phyloP scores from a whole-genome alignment of 2,113 vertebrate genomes.

The Strix aluco region DNA sequence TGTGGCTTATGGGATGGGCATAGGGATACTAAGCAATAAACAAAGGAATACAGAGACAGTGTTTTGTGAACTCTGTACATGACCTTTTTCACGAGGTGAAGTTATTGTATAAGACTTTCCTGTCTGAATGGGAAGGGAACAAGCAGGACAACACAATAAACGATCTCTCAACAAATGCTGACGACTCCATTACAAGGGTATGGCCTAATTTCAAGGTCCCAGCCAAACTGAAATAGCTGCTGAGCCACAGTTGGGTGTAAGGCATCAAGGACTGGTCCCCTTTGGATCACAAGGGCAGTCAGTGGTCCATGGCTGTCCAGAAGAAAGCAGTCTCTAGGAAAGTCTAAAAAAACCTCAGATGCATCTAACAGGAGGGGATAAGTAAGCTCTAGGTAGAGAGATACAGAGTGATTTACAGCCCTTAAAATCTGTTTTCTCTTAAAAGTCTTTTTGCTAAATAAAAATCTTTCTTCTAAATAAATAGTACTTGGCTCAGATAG shows the following conservation, averaged over 20 bases:
- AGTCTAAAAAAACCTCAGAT: not conserved
- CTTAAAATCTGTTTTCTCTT: conserved; percentile 6
- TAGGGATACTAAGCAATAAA: not conserved
- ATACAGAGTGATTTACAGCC: not conserved
- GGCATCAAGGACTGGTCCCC: not conserved
- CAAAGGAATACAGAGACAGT: conserved; percentile 24
- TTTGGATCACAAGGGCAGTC: not conserved
- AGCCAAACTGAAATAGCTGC: conserved; percentile 3
- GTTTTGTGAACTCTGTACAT: conserved; percentile 24
- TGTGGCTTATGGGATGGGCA: conserved; percentile 13
- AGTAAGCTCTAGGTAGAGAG: not conserved
- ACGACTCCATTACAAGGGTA: not conserved
- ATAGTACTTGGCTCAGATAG: not conserved
- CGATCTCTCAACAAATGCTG: conserved; percentile 1
- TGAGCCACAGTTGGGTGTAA: not conserved
- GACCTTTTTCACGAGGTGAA: conserved; percentile 59
- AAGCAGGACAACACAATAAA: conserved; percentile 16
- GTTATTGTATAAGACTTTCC: conserved; percentile 57
- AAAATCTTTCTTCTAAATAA: not conserved
- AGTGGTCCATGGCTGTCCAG: not conserved
- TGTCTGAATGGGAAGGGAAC: conserved; percentile 17
- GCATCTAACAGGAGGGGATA: not conserved
- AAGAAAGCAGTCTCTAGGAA: not conserved
- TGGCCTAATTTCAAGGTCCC: not conserved
- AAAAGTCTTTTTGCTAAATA: not conserved